Evolutionary conservation across 1,140 invertebrate species (phyloP), one percentile per base, ranked within the genome.

Genomic region (Drosophila teissieri): DNA sequence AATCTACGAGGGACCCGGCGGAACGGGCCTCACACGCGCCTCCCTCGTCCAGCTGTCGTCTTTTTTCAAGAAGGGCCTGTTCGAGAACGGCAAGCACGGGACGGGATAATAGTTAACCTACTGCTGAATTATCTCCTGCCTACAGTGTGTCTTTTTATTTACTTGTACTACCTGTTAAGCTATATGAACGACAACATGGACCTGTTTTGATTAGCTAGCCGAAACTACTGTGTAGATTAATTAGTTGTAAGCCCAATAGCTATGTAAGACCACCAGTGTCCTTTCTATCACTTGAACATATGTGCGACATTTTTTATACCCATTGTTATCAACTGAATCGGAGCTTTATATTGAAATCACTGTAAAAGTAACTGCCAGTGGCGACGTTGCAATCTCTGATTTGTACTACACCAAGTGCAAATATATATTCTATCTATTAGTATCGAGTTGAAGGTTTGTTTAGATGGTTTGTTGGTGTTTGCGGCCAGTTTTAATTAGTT

Each of bases 61-160:
- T 27, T 98, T 98, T 93, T 98, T 98, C 93, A 94, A 96, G 69
- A 96, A 96, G 92, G 97, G 97, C 68, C 95, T 97, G 60, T 97
- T 97, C 93, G 97, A 98, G 92, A 96, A 94, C 91, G 96, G 96
- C 78, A 97, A 97, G 93, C 96, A 96, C 83, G 96, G 96, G 78
- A 96, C 96, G 90, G 91, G 91, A 91, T 92, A 92, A 92, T 92
- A 92, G 91, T 92, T 92, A 91, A 78, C 84, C 88, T 92, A 91
- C 90, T 92, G 88, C 91, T 92, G 83, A 92, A 92, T 86, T 91
- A 92, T 91, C 84, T 92, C 78, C 88, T 92, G 88, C 91, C 91
- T 80, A 92, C 85, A 91, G 82, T 92, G 91, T 91, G 91, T 91
- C 88, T 92, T 80, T 86, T 91, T 70, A 81, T 91, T 57, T 91